A percentile compares a stretch with the other conserved stretches of the same genome.
Conservation (phyloP, 2,888 invertebrate genomes). For the Heliothis peltigera region DNA sequence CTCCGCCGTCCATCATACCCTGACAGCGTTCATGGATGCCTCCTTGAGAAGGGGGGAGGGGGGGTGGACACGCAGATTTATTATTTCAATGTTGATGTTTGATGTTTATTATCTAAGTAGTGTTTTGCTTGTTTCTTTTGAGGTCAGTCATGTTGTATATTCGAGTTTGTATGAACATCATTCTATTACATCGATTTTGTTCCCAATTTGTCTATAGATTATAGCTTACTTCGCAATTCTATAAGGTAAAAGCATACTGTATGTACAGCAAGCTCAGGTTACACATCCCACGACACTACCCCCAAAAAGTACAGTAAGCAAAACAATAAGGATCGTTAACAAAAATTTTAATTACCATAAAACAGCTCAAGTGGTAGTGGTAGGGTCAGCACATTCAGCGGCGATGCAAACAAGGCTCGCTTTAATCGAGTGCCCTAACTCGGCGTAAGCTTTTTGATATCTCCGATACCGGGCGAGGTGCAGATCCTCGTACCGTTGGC, state of each 20-base stretch:
- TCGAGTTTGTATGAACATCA: too few relatives aligned
- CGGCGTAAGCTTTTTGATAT: conserved; percentile 81
- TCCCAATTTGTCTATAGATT: background rate
- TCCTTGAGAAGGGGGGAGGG: conserved; percentile 72
- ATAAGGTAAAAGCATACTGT: conserved; percentile 2
- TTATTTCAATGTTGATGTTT: conserved; percentile 85
- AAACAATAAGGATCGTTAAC: conserved; percentile 68
- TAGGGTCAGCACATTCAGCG: conserved; percentile 78
- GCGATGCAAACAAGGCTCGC: conserved; percentile 77
- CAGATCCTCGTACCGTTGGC: conserved; percentile 66
- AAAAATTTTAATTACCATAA: conserved; percentile 83
- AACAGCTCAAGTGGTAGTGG: conserved; percentile 72
- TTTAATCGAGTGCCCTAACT: conserved; percentile 79
- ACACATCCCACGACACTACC: conserved; percentile 43
- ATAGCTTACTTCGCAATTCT: background rate
- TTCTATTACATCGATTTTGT: too few relatives aligned
- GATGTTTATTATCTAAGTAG: conserved; percentile 73
- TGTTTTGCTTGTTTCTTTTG: conserved; percentile 44
- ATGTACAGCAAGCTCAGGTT: background rate
- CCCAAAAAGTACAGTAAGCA: conserved; percentile 57
- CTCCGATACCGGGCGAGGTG: conserved; percentile 73
- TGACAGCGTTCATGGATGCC: conserved; percentile 91
- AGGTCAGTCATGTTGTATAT: conserved; percentile 24
- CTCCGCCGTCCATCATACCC: conserved; percentile 92
- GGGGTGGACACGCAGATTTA: conserved; percentile 79